Evolutionary conservation across 2,888 invertebrate genomes (phyloP), one percentile per base, ranked within the genome.

Genomic region (Lycocerus yunnanus): DNA sequence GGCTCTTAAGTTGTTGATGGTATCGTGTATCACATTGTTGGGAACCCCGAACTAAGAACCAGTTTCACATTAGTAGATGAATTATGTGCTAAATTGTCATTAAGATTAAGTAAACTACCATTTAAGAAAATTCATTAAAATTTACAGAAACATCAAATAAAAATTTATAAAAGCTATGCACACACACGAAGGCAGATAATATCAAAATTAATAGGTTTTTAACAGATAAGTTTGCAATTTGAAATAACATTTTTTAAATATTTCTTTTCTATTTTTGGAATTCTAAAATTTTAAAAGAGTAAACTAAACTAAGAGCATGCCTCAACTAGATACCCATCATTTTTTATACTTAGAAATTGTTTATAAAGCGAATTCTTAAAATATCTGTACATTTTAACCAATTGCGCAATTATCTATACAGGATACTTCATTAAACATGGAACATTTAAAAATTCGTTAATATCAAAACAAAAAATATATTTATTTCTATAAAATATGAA

Each of bases 51-150:
- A 63, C 18, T 14, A 9, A 63, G 61, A 63, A 63, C 61, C 61
- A 63, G 61, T 63, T 63, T 63, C 20, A 63, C 61, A 18, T 63
- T 63, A 63, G 18, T 63, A 63, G 20, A 63, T 20, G 61, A 63
- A 63, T 63, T n/a, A n/a, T 63, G 16, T 63, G 16, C 20, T 63
- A 63, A 63, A 63, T 63, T 63, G 20, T 63, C 16, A n/a, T 63
- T 63, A 63, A 63, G 61, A 63, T 15, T 63, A 63, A 63, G n/a
- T 18, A 63, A 63, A 63, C 16, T 63, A 63, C 61, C 20, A 16
- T 63, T 63, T 63, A 63, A 18, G 20, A 63, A 63, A 63, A 20
- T 63, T 63, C 18, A 63, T 63, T 63, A 15, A 63, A 63, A 16
- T 18, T 18, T 63, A 63, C n/a, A 63, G 20, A 63, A 63, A 43